These are phyloP conservation scores for Myotis yumanensis DNA, from an alignment of 2,113 vertebrate genomes.

Conservation along the genomic window DNA sequence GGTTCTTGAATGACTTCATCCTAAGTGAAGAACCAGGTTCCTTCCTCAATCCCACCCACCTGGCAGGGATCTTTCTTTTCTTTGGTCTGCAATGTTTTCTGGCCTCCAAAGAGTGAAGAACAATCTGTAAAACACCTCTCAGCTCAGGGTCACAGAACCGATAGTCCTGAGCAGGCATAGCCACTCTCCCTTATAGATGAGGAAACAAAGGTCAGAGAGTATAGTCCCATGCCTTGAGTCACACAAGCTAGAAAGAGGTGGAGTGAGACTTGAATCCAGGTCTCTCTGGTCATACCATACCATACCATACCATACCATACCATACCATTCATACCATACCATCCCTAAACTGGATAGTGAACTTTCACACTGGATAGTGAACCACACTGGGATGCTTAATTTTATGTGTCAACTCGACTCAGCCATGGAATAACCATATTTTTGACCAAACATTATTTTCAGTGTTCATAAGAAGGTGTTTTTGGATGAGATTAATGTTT, in stretches of 20 bases:
- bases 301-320: too few species aligned
- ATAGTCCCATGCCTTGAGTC: neutral
- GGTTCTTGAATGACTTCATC: neutral
- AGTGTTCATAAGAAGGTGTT: neutral
- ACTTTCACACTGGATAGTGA: neutral
- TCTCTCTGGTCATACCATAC: neutral
- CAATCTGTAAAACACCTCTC: neutral
- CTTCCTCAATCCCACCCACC: rapidly evolving
- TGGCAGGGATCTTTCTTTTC: neutral
- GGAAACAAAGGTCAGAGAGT: neutral
- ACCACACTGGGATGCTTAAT: neutral
- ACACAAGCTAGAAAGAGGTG: neutral
- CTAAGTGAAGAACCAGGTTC: neutral
- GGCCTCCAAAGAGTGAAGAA: neutral
- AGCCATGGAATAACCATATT: too few species aligned
- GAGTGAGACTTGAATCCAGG: neutral
- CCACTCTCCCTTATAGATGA: neutral
- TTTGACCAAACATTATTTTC: neutral
- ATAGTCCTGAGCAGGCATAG: too few species aligned
- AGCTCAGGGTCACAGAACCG: neutral
- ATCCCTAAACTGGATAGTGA: neutral
- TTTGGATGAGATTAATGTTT: neutral
- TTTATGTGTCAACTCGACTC: neutral
- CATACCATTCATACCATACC: too few species aligned
- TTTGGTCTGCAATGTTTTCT: neutral